Conservation (phyloP, 2,888 invertebrate genomes). For the Tricholauxania praeusta region DNA sequence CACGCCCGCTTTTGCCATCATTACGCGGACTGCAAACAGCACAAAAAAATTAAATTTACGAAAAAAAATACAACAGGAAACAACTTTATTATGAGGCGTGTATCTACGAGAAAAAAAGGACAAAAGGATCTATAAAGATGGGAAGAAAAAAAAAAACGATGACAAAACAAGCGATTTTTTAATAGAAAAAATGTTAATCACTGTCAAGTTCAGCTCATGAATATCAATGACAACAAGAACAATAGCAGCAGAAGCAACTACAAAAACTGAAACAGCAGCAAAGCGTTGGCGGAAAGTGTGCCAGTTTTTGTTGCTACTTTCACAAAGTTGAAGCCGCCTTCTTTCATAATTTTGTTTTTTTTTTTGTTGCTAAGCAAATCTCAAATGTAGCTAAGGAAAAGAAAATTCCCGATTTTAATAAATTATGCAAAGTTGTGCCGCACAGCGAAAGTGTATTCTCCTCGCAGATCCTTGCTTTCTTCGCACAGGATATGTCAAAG, state of each 20-base stretch:
- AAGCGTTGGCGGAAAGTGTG: neutral
- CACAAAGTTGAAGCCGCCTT: too few relatives aligned
- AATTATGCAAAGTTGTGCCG: conserved; percentile 31
- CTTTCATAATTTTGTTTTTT: neutral
- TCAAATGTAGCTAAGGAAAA: neutral
- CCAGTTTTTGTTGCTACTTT: too few relatives aligned
- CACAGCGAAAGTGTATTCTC: neutral
- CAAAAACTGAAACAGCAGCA: neutral
- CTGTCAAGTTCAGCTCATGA: conserved; percentile 62
- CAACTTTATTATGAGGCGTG: neutral
- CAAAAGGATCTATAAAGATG: neutral
- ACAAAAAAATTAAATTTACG: neutral
- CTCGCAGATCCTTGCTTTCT: neutral
- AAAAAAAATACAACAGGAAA: neutral
- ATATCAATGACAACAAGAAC: conserved; percentile 56
- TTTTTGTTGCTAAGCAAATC: neutral
- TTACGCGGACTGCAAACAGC: neutral
- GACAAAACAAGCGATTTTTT: conserved; percentile 9
- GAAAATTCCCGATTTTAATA: conserved; percentile 29
- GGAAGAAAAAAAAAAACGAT: conserved; percentile 11
- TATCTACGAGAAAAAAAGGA: neutral
- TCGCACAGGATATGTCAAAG: conserved; percentile 5
- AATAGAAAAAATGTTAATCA: conserved; percentile 57
- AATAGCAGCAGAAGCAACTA: neutral
- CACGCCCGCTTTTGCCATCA: too few relatives aligned